Evolutionary conservation across 2,113 vertebrate genomes (phyloP).

Genomic region (Nyctereutes procyonoides): DNA sequence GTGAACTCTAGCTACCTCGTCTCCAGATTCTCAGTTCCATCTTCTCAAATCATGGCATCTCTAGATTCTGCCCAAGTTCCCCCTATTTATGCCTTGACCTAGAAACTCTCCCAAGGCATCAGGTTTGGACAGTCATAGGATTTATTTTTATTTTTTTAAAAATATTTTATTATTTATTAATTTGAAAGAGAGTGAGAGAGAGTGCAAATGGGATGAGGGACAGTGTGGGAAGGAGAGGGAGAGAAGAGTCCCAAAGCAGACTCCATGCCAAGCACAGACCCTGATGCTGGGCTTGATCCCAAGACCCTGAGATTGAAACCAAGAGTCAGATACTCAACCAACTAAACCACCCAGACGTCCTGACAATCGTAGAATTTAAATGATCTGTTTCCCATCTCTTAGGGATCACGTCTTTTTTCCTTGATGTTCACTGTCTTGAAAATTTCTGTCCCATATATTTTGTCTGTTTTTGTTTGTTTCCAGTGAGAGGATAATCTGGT

Average conservation of each 20-base stretch:
- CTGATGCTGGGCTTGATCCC: not conserved
- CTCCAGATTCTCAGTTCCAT: not conserved
- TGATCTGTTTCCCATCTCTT: not conserved
- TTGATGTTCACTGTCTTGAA: not conserved
- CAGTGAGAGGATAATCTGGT: not conserved
- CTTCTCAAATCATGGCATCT: not conserved
- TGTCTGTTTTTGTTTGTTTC: not conserved
- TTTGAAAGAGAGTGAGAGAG: not conserved
- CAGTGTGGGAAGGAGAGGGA: not conserved
- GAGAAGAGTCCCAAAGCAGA: not conserved
- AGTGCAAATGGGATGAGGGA: not conserved
- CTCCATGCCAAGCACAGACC: not conserved
- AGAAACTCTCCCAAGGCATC: not conserved
- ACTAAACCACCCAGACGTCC: not conserved
- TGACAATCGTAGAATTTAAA: not conserved
- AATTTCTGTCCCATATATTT: not conserved
- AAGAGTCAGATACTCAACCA: not conserved
- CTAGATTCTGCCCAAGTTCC: not conserved
- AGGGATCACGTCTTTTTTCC: not conserved
- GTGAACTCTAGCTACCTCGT: not conserved
- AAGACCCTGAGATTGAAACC: not conserved
- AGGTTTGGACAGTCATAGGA: not conserved
- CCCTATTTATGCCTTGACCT: not conserved
- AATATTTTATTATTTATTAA: too few species aligned
- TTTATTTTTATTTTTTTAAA: not conserved